phyloP scores from a whole-genome alignment of 2,888 invertebrate genomes.

The Ectropis crepuscularia region DNA sequence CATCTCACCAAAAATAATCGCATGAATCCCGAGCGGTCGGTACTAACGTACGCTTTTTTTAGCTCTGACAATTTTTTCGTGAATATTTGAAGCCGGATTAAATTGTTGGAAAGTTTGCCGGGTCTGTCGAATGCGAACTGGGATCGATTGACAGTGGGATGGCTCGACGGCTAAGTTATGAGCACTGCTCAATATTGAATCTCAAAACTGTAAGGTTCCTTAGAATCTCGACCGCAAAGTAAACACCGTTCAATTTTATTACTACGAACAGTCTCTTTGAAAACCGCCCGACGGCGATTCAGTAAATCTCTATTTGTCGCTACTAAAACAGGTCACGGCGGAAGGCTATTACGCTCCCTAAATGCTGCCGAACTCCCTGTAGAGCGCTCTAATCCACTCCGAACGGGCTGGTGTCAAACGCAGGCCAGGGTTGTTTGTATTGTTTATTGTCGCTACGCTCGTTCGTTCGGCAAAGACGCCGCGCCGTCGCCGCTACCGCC shows the following conservation, averaged over 20 bases:
- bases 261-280: conserved; percentile 67
- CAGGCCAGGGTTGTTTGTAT: conserved; percentile 83
- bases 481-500: conserved; percentile 59
- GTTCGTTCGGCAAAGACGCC: conserved; percentile 77
- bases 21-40: conserved; percentile 29
- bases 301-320: conserved; percentile 85
- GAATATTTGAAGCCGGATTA: conserved; percentile 72
- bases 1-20: conserved; percentile 33
- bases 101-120: conserved; percentile 73
- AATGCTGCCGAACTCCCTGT: conserved; percentile 82
- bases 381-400: conserved; percentile 82
- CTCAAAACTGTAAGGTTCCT: conserved; percentile 49
- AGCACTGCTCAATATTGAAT: conserved; percentile 55
- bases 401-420: conserved; percentile 84
- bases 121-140: conserved; percentile 61
- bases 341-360: conserved; percentile 83
- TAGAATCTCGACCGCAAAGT: conserved; percentile 66
- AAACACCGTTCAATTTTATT: conserved; percentile 80
- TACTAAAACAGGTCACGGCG: conserved; percentile 84
- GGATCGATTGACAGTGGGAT: conserved; percentile 64
- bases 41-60: conserved; percentile 44
- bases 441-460: conserved; percentile 82
- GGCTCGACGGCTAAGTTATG: conserved; percentile 50
- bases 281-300: conserved; percentile 75
- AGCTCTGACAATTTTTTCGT: conserved; percentile 60